Evolutionary conservation across 2,113 vertebrate species (phyloP), one percentile per base, ranked within the genome.

Genomic region (Tetrax tetrax): DNA sequence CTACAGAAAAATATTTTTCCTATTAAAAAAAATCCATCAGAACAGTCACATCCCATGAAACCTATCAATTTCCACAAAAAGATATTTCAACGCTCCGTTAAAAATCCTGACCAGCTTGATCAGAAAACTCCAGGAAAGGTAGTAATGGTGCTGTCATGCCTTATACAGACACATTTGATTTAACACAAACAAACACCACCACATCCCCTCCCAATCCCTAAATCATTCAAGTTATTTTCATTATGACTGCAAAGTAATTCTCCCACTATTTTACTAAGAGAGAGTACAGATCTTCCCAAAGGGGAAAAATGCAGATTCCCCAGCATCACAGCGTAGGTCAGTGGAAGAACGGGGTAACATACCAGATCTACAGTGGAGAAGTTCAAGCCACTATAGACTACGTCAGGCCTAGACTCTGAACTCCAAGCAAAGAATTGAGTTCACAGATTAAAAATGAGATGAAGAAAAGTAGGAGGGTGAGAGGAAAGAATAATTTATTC

Each of bases 271-370:
- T 70, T 33, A 64, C 53, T 59, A 31, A 61, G 31, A 38, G 24
- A n/a, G 7, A 59, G n/a, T 45, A 13, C 33, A 51, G 19, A 59
- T 35, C 21, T 64, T 57, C 51, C 18, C 54, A 47, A 37, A 38
- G 3, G 3, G 41, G 22, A 37, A 24, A 66, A 47, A 35, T 0
- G 1, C 2, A 1, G 53, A 15, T 43, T 68, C 35, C 29, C 41
- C 51, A 82, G 11, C 20, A 27, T 28, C n/a, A 33, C 56, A 71
- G 7, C 33, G 12, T 0, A 22, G 23, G 29, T 23, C 61, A 65
- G 61, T 13, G 17, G 43, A n/a, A 74, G 56, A 63, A 37, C 0
- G 16, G 20, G 19, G 38, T 19, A 38, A 37, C 3, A 10, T 8
- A 28, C 14, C 50, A 59, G 29, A 19, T 12, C 53, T 45, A 14